These are phyloP conservation scores for Drosophila quadrilineata DNA, from an alignment of 1,140 invertebrate species.

Conservation along the genomic window DNA sequence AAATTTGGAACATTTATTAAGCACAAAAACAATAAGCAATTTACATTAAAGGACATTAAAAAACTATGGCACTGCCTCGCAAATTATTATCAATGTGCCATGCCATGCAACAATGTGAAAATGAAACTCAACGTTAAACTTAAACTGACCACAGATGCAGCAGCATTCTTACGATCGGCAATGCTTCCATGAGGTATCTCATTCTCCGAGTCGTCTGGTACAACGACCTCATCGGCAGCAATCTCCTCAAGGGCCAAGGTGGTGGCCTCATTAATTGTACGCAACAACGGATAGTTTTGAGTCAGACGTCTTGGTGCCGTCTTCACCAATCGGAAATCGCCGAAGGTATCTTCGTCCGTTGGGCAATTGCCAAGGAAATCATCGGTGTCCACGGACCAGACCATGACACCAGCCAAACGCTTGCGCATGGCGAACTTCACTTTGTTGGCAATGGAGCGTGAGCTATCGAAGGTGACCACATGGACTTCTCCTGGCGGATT, in stretches of 20 bases:
- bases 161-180: slow-evolving; percentile 55
- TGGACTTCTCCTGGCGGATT: slow-evolving; percentile 64
- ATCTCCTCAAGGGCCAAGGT: slow-evolving; percentile 83
- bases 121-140: slow-evolving; percentile 29
- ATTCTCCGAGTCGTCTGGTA: slow-evolving; percentile 75
- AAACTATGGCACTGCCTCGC: slow-evolving; percentile 20
- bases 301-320: slow-evolving; percentile 72
- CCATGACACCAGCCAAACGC: slow-evolving; percentile 89
- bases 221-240: slow-evolving; percentile 46
- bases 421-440: slow-evolving; percentile 85
- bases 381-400: slow-evolving; percentile 91
- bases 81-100: slow-evolving; percentile 31
- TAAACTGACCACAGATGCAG: slow-evolving; percentile 33
- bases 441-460: slow-evolving; percentile 84
- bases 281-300: slow-evolving; percentile 84
- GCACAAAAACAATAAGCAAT: slow-evolving; percentile 26
- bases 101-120: slow-evolving; percentile 33
- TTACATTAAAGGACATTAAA: too few relatives aligned
- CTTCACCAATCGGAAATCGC: slow-evolving; percentile 79
- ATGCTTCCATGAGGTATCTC: slow-evolving; percentile 62
- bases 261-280: slow-evolving; percentile 85
- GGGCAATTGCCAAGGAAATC: slow-evolving; percentile 87
- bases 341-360: slow-evolving; percentile 81
- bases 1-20: slow-evolving; percentile 47
- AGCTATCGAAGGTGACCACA: slow-evolving; percentile 85